Percentiles rank a stretch among this genome's conserved stretches.
Evolutionary conservation across 2,888 invertebrate genomes (phyloP).

Genomic region (Drosophila parthenogenetica): DNA sequence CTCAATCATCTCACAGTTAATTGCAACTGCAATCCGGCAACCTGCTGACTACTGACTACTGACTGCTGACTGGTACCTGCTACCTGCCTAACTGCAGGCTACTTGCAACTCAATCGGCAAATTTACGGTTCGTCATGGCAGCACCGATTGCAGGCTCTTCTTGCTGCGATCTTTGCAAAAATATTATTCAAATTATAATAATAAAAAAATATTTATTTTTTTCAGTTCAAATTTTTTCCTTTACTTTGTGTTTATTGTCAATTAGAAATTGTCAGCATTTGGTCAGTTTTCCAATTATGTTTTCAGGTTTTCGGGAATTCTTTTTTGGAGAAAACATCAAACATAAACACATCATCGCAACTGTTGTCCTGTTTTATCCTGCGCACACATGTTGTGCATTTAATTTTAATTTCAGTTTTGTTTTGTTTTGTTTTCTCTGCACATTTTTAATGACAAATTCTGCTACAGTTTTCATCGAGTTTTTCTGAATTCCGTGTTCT

Average conservation of each 20-base stretch:
- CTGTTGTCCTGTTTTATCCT: conserved; percentile 57
- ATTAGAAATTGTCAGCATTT: conserved; percentile 13
- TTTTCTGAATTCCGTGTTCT: conserved; percentile 28
- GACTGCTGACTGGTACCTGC: conserved; percentile 1
- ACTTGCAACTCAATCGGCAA: conserved; percentile 66
- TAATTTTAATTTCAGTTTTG: conserved; percentile 55
- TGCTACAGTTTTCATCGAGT: conserved; percentile 66
- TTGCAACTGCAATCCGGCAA: conserved; percentile 14
- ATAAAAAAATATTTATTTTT: conserved; percentile 53
- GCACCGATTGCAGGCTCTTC: conserved; percentile 17
- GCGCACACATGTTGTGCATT: conserved; percentile 76
- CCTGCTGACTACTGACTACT: too few relatives aligned
- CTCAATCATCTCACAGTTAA: conserved; percentile 61
- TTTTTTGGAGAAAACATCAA: conserved; percentile 47
- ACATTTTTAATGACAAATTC: conserved; percentile 71
- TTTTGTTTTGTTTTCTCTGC: conserved; percentile 47
- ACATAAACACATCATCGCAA: conserved; percentile 71
- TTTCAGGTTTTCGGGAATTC: conserved; percentile 27
- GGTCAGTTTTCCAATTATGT: conserved; percentile 15
- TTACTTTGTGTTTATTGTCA: conserved; percentile 2
- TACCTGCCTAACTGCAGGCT: conserved; percentile 23
- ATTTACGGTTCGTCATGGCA: conserved; percentile 44
- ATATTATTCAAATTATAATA: conserved; percentile 32
- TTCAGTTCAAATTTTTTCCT: conserved; percentile 12
- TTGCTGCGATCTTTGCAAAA: conserved; percentile 50